Conservation (phyloP, 2,888 invertebrate species). For the Leptodirus hochenwartii region DNA sequence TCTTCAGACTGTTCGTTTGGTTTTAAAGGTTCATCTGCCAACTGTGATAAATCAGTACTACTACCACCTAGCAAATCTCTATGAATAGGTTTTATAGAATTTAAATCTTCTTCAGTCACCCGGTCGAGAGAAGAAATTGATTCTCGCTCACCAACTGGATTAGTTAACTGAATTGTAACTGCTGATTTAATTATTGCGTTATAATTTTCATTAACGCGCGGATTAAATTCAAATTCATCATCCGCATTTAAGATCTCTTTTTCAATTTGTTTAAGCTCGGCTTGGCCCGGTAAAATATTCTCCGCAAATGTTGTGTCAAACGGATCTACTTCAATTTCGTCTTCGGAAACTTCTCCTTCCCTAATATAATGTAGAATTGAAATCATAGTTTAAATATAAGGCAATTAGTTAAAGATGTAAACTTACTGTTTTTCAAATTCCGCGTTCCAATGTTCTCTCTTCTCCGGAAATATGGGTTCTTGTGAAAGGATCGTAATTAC, state of each 20-base stretch:
- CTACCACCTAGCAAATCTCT: conserved; percentile 61
- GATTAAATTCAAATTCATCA: conserved; percentile 23
- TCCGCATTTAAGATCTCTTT: conserved; percentile 33
- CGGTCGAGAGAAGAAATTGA: conserved; percentile 28
- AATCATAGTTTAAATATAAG: not conserved
- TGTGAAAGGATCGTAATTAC: conserved; percentile 16
- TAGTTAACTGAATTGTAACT: conserved; percentile 41
- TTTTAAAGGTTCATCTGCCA: conserved; percentile 47
- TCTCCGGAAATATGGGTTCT: conserved; percentile 1
- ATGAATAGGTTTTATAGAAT: conserved; percentile 28
- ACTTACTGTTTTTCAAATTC: conserved; percentile 36
- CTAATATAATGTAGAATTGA: not conserved
- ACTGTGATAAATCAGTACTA: conserved; percentile 50
- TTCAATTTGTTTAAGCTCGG: conserved; percentile 38
- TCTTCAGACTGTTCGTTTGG: conserved; percentile 36
- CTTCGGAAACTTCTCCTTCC: conserved; percentile 26
- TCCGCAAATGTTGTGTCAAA: conserved; percentile 75
- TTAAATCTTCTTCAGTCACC: conserved; percentile 29
- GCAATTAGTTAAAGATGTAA: not conserved
- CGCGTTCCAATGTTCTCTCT: conserved; percentile 42
- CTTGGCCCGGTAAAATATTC: conserved; percentile 47
- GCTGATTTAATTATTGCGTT: conserved; percentile 18
- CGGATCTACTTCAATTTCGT: conserved; percentile 44
- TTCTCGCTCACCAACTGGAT: conserved; percentile 40
- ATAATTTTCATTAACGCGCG: conserved; percentile 14